phyloP scores from a whole-genome alignment of 2,888 invertebrate genomes.

The Julus scandinavius region DNA sequence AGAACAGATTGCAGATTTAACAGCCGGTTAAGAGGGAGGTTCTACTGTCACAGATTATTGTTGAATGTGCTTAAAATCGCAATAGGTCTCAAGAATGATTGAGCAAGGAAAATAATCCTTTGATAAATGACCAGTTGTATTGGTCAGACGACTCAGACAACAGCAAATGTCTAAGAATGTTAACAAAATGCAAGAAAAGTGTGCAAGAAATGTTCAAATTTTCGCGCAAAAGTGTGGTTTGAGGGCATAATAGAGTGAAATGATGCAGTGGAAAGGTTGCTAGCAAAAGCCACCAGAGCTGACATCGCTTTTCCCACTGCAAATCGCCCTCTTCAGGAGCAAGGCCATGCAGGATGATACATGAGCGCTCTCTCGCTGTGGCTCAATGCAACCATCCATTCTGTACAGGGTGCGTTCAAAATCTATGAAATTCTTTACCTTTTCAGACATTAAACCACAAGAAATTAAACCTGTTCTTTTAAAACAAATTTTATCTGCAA shows the following conservation, averaged over 20 bases:
- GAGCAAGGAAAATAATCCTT: too few species aligned
- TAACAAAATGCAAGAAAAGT: not conserved
- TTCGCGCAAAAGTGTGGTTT: not conserved
- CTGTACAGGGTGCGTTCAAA: not conserved
- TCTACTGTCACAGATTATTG: too few species aligned
- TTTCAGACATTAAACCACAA: too few species aligned
- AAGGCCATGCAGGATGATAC: not conserved
- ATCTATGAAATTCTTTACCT: too few species aligned
- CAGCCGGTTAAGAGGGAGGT: too few species aligned
- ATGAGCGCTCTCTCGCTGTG: constrained; percentile 29
- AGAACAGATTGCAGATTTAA: too few species aligned
- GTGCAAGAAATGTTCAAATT: not conserved
- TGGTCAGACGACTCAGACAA: too few species aligned
- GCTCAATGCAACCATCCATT: not conserved
- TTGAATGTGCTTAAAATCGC: too few species aligned
- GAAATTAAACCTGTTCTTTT: too few species aligned
- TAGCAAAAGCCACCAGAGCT: not conserved
- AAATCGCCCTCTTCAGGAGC: not conserved
- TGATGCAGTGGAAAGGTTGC: not conserved
- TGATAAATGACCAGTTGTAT: too few species aligned
- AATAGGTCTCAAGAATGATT: too few species aligned
- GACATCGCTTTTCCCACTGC: not conserved
- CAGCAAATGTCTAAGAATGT: not conserved
- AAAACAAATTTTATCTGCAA: too few species aligned
- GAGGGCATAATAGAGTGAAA: not conserved